These are phyloP conservation scores for Agrenia bidenticulata DNA, from an alignment of 2,888 invertebrate genomes.

Conservation along the genomic window DNA sequence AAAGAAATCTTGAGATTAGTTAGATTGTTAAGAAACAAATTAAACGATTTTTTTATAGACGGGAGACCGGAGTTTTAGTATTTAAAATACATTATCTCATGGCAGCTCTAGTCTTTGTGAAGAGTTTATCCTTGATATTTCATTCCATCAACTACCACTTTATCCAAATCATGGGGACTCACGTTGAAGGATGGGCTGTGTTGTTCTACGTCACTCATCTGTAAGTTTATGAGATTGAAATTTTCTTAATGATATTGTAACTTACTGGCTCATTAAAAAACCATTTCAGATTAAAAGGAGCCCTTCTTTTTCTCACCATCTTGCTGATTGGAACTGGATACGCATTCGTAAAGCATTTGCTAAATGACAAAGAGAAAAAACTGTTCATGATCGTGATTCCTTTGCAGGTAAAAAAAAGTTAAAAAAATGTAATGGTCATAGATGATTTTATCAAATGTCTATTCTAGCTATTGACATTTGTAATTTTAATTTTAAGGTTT, in stretches of 20 bases:
- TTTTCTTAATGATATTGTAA: slow-evolving; percentile 18
- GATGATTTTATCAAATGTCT: neutral
- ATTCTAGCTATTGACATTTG: neutral
- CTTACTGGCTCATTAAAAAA: neutral
- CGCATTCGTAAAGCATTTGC: slow-evolving; percentile 90
- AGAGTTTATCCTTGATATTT: slow-evolving; percentile 87
- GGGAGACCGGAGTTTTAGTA: slow-evolving; percentile 64
- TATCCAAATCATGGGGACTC: slow-evolving; percentile 87
- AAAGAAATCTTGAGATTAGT: neutral
- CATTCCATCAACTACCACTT: slow-evolving; percentile 94
- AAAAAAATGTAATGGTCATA: neutral
- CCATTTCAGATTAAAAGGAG: slow-evolving; percentile 73
- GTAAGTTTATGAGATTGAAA: slow-evolving; percentile 67
- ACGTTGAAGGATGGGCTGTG: slow-evolving; percentile 96
- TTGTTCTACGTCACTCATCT: slow-evolving; percentile 97
- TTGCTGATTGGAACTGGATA: slow-evolving; percentile 97
- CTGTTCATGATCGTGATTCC: slow-evolving; percentile 97
- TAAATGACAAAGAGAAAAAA: slow-evolving; percentile 94
- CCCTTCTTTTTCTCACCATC: slow-evolving; percentile 91
- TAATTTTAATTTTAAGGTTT: slow-evolving; percentile 64
- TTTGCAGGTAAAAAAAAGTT: slow-evolving; percentile 70
- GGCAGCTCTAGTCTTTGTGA: slow-evolving; percentile 88
- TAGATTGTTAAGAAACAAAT: no score
- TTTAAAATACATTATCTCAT: slow-evolving; percentile 96
- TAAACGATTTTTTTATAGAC: slow-evolving; percentile 58